A percentile compares a stretch with the other conserved stretches of the same genome.
Conservation (phyloP, 1,140 invertebrate species). For the Pectinophora gossypiella region DNA sequence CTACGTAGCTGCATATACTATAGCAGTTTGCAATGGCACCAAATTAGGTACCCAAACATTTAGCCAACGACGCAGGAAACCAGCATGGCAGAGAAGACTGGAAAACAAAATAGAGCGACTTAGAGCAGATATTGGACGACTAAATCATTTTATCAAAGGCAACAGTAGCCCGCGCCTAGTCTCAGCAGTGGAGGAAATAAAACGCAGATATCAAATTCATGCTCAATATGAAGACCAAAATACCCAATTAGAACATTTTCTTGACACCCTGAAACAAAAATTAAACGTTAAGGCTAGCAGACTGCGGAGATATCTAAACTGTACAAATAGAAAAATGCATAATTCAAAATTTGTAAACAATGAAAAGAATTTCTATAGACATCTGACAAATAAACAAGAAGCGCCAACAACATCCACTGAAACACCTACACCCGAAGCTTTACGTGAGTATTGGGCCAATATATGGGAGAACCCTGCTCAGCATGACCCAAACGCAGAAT, state of each 20-base stretch:
- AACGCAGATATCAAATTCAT: too few relatives aligned
- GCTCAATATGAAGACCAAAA: neutral
- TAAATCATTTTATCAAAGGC: too few relatives aligned
- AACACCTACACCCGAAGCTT: neutral
- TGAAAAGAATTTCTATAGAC: neutral
- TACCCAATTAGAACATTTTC: neutral
- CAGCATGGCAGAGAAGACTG: too few relatives aligned
- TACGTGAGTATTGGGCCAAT: slow-evolving; percentile 1
- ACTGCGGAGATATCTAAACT: neutral
- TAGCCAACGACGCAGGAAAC: too few relatives aligned
- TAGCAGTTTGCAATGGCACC: too few relatives aligned
- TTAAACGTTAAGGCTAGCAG: neutral
- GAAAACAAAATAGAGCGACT: too few relatives aligned
- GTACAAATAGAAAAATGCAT: neutral
- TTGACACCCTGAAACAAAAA: slow-evolving; percentile 6
- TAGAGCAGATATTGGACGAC: too few relatives aligned
- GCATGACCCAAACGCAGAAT: neutral
- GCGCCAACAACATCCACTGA: neutral
- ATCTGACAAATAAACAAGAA: neutral
- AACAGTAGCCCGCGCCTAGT: too few relatives aligned
- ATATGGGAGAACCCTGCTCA: slow-evolving; percentile 6
- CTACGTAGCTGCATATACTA: too few relatives aligned
- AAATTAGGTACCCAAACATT: too few relatives aligned
- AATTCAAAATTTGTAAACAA: neutral
- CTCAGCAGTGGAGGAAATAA: too few relatives aligned